Conservation (phyloP, 1,140 invertebrate species). For the Geopemphigus sp. region DNA sequence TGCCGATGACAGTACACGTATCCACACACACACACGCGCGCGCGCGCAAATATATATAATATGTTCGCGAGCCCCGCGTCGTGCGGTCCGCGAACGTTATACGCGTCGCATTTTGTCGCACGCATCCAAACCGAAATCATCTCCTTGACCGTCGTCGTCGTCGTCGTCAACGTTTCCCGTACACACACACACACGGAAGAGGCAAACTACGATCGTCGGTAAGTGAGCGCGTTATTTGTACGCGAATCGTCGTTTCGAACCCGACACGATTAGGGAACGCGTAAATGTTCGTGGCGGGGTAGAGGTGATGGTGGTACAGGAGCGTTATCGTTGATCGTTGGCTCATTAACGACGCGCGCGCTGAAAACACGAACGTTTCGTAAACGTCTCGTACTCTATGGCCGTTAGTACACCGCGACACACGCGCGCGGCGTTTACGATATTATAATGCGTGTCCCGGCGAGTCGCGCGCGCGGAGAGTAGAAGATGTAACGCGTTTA, state of each 20-base stretch:
- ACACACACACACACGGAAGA: too few species aligned
- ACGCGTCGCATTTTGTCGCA: conserved; percentile 21
- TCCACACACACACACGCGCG: not conserved
- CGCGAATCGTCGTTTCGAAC: too few species aligned
- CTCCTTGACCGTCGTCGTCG: not conserved
- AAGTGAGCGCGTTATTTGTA: too few species aligned
- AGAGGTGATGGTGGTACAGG: too few species aligned
- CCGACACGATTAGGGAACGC: too few species aligned
- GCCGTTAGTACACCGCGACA: not conserved
- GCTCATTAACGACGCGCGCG: too few species aligned
- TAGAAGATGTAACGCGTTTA: not conserved
- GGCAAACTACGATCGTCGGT: too few species aligned
- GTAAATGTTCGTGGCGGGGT: too few species aligned
- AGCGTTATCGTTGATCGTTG: too few species aligned
- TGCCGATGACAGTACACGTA: conserved; percentile 38
- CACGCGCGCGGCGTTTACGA: not conserved
- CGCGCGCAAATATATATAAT: not conserved
- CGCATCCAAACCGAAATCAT: conserved; percentile 7
- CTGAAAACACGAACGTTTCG: too few species aligned
- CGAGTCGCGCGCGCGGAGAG: not conserved
- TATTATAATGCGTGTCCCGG: not conserved
- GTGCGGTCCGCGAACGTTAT: not conserved
- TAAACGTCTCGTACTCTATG: not conserved
- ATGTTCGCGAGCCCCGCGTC: not conserved
- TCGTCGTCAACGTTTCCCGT: too few species aligned